A percentile compares a stretch with the other conserved stretches of the same genome.
Conservation (phyloP, 2,888 invertebrate species). For the Phyllotreta cruciferae region DNA sequence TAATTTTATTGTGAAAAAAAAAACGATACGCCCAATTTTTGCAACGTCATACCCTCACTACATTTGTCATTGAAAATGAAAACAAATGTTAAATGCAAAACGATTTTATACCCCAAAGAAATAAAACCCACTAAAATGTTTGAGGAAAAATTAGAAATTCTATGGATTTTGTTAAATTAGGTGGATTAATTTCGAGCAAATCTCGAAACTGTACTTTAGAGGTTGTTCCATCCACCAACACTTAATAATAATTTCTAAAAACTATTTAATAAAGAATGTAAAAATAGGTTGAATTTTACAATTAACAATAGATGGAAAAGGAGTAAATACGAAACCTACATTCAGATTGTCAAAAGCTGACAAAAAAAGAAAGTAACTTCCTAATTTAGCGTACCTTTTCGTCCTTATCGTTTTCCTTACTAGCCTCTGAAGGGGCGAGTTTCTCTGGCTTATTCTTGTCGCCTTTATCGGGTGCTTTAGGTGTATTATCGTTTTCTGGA, state of each 20-base stretch:
- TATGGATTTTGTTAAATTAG: background rate
- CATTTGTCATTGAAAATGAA: slow-evolving; percentile 20
- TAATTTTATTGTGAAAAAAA: slow-evolving; percentile 7
- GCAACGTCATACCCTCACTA: slow-evolving; percentile 23
- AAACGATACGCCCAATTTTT: slow-evolving; percentile 26
- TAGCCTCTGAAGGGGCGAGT: slow-evolving; percentile 60
- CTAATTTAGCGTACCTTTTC: slow-evolving; percentile 46
- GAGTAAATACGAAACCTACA: slow-evolving; percentile 10
- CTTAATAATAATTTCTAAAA: background rate
- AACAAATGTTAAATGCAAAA: slow-evolving; percentile 21
- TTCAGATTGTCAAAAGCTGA: slow-evolving; percentile 21
- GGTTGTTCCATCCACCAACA: too few relatives aligned
- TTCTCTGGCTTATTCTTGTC: slow-evolving; percentile 64
- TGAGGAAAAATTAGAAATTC: background rate
- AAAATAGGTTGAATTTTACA: slow-evolving; percentile 1
- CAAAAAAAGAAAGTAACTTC: slow-evolving; percentile 20
- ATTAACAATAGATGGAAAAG: slow-evolving; percentile 6
- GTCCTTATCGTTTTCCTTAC: slow-evolving; percentile 48
- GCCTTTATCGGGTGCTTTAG: slow-evolving; percentile 76
- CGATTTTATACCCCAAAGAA: background rate
- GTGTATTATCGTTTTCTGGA: slow-evolving; percentile 78
- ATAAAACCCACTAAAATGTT: background rate
- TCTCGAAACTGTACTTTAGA: too few relatives aligned
- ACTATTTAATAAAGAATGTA: background rate
- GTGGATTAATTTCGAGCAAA: too few relatives aligned